Evolutionary conservation across 2,113 vertebrate species (phyloP), one percentile per base, ranked within the genome.

Genomic region (Prochilodus magdalenae): DNA sequence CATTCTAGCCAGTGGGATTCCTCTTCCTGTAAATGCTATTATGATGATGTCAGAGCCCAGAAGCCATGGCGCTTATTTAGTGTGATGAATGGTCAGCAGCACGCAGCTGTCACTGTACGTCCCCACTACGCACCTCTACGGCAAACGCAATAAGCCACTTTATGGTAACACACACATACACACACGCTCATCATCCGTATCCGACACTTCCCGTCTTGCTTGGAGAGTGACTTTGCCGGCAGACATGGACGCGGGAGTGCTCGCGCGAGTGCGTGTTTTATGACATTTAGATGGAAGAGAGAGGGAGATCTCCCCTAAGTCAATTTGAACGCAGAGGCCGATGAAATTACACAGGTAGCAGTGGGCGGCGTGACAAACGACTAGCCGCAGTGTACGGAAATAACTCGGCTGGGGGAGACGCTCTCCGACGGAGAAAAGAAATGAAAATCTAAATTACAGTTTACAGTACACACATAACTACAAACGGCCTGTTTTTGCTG

Each of bases 41-140:
- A 89, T 91, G 90, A 90, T 90, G 89, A 92, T 90, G 89, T 91
- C 90, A 90, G 85, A 81, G 89, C 89, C 84, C 85, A 88, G 87
- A 87, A 87, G 90, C 89, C 87, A 77, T 57, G 83, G 87, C 88
- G 87, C 87, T 93, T 92, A 91, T 91, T 93, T 93, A 91, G 89
- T 80, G 86, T 92, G 93, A 94, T 93, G 90, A 94, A 94, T 91
- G 93, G 90, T 88, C 88, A 84, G 88, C 84, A 89, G 85, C 81
- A 79, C 83, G 80, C 86, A 84, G 83, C 86, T 89, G 80, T 87
- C 88, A 91, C 88, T 81, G 85, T 89, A 86, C 82, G 87, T 80
- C 87, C 90, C 86, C 62, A 77, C 83, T 86, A 88, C 80, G 78
- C 86, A 87, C 84, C 74, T 77, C 86, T 86, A 60, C 75, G 73